Base-by-base conservation (phyloP, 1,140 invertebrate genomes). In the Musca domestica region DNA sequence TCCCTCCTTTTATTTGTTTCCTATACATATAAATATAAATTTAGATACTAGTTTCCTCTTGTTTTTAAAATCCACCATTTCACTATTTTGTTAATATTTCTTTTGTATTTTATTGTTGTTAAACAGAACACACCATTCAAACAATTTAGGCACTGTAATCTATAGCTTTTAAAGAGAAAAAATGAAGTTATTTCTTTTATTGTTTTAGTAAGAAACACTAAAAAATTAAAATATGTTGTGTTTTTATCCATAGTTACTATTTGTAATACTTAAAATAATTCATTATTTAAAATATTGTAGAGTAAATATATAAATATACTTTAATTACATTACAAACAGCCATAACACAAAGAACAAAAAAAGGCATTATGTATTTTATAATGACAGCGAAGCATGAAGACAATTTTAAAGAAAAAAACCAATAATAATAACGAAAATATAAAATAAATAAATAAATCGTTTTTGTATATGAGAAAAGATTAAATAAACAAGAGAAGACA, bases 371-470 rank as follows among this genome's bases (percentile, higher is more conserved):
- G n/a, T n/a, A n/a, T 41, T 41, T 58, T 27, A 58, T 58, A 61
- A 61, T 19, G 5, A 30, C 56, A 61, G 56, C 56, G 56, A 61
- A 61, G 56, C 56, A 61, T 61, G 56, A 61, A 61, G 56, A 61
- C 56, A 61, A 61, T 41, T 41, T 41, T 41, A 7, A 41, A 9
- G 12, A 41, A 9, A 41, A 41, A 12, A 41, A n/a, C n/a, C n/a
- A n/a, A n/a, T n/a, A n/a, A n/a, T n/a, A n/a, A n/a, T n/a, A n/a
- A n/a, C n/a, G n/a, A n/a, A n/a, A n/a, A n/a, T n/a, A n/a, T n/a
- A n/a, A n/a, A n/a, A n/a, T n/a, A n/a, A n/a, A 61, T 19, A 34
- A 61, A 61, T 14, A 61, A 19, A 15, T 19, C 19, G 34, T 61
- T 61, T 61, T 34, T 61, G 34, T 20, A 61, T 34, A 61, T 61